Evolutionary conservation across 2,797 vertebrate genomes (phyloP).

Genomic region (Sebastes nivosus): DNA sequence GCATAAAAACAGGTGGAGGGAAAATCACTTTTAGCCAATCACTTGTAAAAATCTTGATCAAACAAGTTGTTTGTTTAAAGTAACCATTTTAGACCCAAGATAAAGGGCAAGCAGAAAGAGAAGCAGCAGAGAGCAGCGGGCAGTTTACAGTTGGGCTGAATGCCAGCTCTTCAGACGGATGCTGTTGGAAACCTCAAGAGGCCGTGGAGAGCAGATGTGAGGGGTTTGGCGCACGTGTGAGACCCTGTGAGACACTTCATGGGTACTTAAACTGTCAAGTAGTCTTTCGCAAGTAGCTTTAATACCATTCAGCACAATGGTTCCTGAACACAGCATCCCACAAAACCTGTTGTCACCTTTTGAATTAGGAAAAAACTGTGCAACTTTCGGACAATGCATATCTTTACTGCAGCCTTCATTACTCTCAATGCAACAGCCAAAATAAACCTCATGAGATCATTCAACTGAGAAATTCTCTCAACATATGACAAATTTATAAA

Average conservation of each 20-base stretch:
- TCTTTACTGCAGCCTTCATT: background rate
- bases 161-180: constrained; percentile 29
- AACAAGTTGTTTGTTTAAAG: background rate
- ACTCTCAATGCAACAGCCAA: background rate
- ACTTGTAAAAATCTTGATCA: background rate
- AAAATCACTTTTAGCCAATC: background rate
- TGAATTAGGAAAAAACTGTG: background rate
- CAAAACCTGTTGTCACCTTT: background rate
- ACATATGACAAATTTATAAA: background rate
- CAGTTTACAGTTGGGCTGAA: constrained; percentile 44
- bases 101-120: background rate
- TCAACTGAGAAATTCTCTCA: background rate
- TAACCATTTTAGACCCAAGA: background rate
- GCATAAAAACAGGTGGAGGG: background rate
- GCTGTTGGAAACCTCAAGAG: constrained; percentile 41
- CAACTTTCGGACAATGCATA: background rate
- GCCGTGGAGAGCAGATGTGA: constrained; percentile 56
- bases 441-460: background rate
- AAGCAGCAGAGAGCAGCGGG: background rate
- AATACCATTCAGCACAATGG: background rate
- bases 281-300: constrained; percentile 2
- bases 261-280: constrained; percentile 43
- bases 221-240: background rate
- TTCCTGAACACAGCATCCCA: background rate
- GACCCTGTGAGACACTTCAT: constrained; percentile 9